Conservation (phyloP, 2,113 vertebrate species). For the Nymphicus hollandicus region DNA sequence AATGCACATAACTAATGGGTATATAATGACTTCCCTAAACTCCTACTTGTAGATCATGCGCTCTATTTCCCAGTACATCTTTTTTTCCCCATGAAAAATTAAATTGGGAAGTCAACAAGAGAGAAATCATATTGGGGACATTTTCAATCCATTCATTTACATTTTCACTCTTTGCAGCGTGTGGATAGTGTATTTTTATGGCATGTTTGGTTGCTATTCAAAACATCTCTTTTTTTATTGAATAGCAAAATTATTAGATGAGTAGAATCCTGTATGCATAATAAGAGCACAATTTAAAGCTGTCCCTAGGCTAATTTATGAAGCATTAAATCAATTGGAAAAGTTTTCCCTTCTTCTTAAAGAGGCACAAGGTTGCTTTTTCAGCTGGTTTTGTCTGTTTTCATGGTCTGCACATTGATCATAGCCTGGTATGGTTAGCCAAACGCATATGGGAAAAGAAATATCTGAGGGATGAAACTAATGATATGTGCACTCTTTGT, state of each 20-base stretch:
- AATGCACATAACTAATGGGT: conserved; percentile 71
- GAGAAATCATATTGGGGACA: conserved; percentile 44
- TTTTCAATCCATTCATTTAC: conserved; percentile 54
- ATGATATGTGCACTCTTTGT: not conserved
- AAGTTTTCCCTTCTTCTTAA: conserved; percentile 55
- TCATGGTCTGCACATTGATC: conserved; percentile 48
- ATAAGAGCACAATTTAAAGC: conserved; percentile 73
- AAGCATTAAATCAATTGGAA: conserved; percentile 69
- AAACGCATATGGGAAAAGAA: conserved; percentile 42
- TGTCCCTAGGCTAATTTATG: conserved; percentile 74
- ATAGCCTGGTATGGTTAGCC: not conserved
- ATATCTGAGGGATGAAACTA: conserved; percentile 24
- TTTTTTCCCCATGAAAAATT: conserved; percentile 46
- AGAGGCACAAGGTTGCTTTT: conserved; percentile 59
- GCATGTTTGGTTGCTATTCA: conserved; percentile 67
- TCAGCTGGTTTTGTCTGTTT: conserved; percentile 60
- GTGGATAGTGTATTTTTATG: conserved; percentile 37
- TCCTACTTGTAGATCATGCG: conserved; percentile 53
- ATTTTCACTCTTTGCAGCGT: conserved; percentile 42
- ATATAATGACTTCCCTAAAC: conserved; percentile 65
- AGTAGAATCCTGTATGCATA: conserved; percentile 71
- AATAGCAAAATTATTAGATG: conserved; percentile 74
- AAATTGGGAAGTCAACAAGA: conserved; percentile 57
- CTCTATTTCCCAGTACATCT: conserved; percentile 50
- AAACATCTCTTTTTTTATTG: conserved; percentile 70